Evolutionary conservation across 2,113 vertebrate genomes (phyloP).

Genomic region (Patagioenas fasciata): DNA sequence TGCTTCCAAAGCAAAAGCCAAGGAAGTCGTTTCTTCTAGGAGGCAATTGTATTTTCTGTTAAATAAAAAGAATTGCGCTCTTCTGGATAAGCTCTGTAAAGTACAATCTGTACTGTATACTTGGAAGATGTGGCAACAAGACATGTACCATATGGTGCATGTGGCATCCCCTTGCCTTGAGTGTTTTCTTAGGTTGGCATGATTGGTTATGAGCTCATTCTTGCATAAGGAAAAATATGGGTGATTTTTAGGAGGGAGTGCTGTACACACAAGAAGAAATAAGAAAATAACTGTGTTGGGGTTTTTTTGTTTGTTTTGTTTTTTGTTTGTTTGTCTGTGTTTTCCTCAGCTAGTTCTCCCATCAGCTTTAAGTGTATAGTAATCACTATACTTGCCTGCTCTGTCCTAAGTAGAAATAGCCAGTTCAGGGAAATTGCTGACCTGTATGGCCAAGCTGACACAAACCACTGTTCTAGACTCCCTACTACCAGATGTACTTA

Average conservation of each 20-base stretch:
- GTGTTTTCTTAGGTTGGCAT: background rate
- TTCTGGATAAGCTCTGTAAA: constrained; percentile 11
- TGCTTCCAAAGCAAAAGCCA: constrained; percentile 47
- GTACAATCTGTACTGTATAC: constrained; percentile 23
- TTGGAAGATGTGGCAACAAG: background rate
- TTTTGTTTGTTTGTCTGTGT: no score
- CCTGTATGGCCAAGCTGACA: background rate
- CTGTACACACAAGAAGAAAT: background rate
- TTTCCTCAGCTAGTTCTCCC: background rate
- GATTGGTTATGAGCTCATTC: background rate
- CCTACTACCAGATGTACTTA: background rate
- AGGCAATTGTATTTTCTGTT: constrained; percentile 9
- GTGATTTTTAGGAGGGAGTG: no score
- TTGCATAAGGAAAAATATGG: background rate
- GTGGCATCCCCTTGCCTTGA: constrained; percentile 4
- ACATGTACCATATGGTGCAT: constrained; percentile 5
- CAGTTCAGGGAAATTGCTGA: background rate
- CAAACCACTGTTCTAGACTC: background rate
- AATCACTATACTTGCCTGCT: background rate
- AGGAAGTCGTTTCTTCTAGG: constrained; percentile 18
- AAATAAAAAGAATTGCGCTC: constrained; percentile 36
- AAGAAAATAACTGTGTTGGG: no score
- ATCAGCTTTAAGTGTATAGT: background rate
- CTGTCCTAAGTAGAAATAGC: background rate
- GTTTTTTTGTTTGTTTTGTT: no score